Conservation (phyloP, 1,140 invertebrate genomes). For the Leptestheria dahalacensis region DNA sequence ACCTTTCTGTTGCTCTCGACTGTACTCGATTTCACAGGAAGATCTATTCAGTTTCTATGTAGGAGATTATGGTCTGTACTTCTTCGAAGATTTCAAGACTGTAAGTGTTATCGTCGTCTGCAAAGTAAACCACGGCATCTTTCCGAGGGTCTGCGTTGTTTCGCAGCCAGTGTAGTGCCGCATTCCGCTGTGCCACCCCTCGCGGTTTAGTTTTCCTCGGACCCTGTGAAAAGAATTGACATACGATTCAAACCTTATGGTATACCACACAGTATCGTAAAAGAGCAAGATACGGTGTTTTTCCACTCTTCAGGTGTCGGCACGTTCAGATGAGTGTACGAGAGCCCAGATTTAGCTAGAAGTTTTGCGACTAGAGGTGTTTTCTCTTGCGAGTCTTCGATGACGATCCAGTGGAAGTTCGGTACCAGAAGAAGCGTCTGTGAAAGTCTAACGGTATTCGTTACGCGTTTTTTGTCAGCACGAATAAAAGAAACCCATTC, state of each 20-base stretch:
- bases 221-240: constrained; percentile 32
- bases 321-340: constrained; percentile 62
- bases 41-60: too few species aligned
- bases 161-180: constrained; percentile 72
- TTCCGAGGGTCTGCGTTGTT: constrained; percentile 37
- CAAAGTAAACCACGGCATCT: constrained; percentile 81
- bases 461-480: too few species aligned
- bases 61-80: too few species aligned
- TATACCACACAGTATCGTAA: constrained; percentile 35
- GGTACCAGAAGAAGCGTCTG: constrained; percentile 76
- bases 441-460: constrained; percentile 43
- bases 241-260: neutral
- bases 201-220: constrained; percentile 79
- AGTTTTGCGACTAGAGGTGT: constrained; percentile 64
- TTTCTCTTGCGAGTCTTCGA: constrained; percentile 70
- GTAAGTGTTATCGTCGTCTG: constrained; percentile 97
- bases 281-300: too few species aligned
- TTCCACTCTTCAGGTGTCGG: constrained; percentile 54
- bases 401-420: constrained; percentile 88
- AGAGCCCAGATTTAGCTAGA: constrained; percentile 51
- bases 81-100: constrained; percentile 76
- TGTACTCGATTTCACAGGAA: too few species aligned
- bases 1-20: too few species aligned
- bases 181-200: constrained; percentile 87
- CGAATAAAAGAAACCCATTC: too few species aligned